phyloP scores from a whole-genome alignment of 2,888 invertebrate genomes.

The Volucella inflata region DNA sequence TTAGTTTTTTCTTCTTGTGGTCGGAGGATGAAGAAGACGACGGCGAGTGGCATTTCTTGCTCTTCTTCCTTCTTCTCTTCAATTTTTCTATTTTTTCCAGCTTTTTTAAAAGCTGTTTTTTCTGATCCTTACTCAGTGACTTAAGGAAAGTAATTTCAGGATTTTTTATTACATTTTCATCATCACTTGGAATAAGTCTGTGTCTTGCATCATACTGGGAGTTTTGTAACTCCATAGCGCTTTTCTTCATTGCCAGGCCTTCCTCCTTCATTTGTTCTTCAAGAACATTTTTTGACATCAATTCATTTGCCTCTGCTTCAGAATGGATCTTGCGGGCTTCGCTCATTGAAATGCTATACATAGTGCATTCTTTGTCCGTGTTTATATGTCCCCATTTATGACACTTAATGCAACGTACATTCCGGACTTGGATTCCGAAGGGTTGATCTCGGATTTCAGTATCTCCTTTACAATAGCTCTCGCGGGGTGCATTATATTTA shows the following conservation, averaged over 20 bases:
- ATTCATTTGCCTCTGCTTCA: slow-evolving; percentile 87
- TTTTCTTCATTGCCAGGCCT: slow-evolving; percentile 94
- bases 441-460: slow-evolving; percentile 99
- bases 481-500: slow-evolving; percentile 99
- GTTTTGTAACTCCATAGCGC: slow-evolving; percentile 86
- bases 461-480: slow-evolving; percentile 98
- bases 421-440: slow-evolving; percentile 98
- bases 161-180: slow-evolving; percentile 83
- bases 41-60: slow-evolving; percentile 58
- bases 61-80: slow-evolving; percentile 81
- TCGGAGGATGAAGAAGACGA: slow-evolving; percentile 46
- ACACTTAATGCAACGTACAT: slow-evolving; percentile 99
- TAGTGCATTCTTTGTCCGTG: slow-evolving; percentile 96
- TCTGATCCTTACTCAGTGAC: slow-evolving; percentile 93
- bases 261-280: slow-evolving; percentile 96
- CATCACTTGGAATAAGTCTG: slow-evolving; percentile 86
- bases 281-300: slow-evolving; percentile 87
- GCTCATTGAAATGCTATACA: slow-evolving; percentile 94
- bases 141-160: slow-evolving; percentile 93
- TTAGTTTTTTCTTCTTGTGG: slow-evolving; percentile 75
- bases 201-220: slow-evolving; percentile 85
- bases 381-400: slow-evolving; percentile 98
- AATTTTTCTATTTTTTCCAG: slow-evolving; percentile 87
- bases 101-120: slow-evolving; percentile 94
- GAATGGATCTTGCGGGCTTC: slow-evolving; percentile 90